phyloP scores from a whole-genome alignment of 2,888 invertebrate genomes.

The Idaea biselata region DNA sequence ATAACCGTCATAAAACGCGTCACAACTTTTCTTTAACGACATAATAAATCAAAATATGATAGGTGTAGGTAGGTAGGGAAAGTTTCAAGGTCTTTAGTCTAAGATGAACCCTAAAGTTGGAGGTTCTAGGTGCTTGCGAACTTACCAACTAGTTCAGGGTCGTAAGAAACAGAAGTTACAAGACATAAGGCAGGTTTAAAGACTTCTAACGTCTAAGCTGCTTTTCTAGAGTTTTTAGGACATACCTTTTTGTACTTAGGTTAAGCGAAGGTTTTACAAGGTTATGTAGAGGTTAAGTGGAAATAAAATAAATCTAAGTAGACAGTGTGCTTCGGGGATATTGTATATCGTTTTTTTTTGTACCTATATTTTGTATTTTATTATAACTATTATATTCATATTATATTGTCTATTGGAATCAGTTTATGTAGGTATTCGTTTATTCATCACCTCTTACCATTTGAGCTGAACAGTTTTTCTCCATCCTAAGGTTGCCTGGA shows the following conservation, averaged over 20 bases:
- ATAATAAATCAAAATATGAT: conserved; percentile 1
- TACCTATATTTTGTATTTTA: no score
- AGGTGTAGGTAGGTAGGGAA: not conserved
- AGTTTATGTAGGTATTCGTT: no score
- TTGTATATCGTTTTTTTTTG: no score
- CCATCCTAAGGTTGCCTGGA: no score
- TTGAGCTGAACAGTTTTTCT: no score
- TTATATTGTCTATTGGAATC: no score
- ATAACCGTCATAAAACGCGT: not conserved
- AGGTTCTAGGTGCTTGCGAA: not conserved
- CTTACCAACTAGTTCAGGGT: not conserved
- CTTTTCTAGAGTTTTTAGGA: not conserved
- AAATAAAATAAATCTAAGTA: not conserved
- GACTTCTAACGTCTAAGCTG: not conserved
- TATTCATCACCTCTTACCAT: no score
- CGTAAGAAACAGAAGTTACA: not conserved
- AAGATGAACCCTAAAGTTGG: not conserved
- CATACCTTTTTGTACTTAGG: not conserved
- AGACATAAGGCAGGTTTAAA: not conserved
- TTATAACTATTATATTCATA: no score
- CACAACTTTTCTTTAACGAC: not conserved
- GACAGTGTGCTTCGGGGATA: no score
- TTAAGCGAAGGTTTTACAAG: not conserved
- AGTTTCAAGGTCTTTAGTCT: not conserved
- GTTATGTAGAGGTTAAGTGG: not conserved